phyloP scores from a whole-genome alignment of 1,140 invertebrate genomes.

The Phenacoccus solenopsis region DNA sequence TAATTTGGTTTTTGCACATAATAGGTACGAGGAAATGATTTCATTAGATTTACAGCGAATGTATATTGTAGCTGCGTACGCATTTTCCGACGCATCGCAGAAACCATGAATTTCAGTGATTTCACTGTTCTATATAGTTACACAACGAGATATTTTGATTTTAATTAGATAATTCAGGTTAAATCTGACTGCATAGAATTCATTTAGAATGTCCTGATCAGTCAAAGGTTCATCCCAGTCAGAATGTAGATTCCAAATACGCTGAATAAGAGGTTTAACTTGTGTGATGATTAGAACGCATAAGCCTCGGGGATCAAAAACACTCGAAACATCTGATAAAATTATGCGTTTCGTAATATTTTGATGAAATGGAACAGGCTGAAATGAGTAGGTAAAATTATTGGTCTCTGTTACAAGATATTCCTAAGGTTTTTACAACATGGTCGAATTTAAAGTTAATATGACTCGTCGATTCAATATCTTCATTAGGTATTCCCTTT shows the following conservation, averaged over 20 bases:
- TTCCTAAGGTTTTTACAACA: no score
- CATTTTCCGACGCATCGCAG: constrained; percentile 21
- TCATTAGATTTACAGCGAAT: background rate
- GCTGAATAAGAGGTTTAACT: constrained; percentile 7
- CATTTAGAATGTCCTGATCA: background rate
- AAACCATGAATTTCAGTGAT: constrained; percentile 19
- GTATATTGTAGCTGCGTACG: constrained; percentile 22
- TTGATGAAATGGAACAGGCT: no score
- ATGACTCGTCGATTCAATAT: no score
- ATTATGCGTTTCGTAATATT: constrained; percentile 21
- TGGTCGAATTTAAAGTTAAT: no score
- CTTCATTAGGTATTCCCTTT: no score
- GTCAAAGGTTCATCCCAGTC: constrained; percentile 1
- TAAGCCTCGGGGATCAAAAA: constrained; percentile 13
- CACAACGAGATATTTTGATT: no score
- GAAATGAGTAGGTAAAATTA: no score
- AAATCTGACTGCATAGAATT: no score
- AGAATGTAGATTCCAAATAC: background rate
- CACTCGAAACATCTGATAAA: constrained; percentile 23
- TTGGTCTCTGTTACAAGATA: no score
- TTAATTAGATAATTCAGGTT: no score
- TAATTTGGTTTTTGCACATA: constrained; percentile 31
- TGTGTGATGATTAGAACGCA: background rate
- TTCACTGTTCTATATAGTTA: background rate
- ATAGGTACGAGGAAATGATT: constrained; percentile 23